Percentiles rank a stretch among this genome's conserved stretches.
These are phyloP conservation scores for Melanophora roralis DNA, from an alignment of 2,888 invertebrate species.

Conservation along the genomic window DNA sequence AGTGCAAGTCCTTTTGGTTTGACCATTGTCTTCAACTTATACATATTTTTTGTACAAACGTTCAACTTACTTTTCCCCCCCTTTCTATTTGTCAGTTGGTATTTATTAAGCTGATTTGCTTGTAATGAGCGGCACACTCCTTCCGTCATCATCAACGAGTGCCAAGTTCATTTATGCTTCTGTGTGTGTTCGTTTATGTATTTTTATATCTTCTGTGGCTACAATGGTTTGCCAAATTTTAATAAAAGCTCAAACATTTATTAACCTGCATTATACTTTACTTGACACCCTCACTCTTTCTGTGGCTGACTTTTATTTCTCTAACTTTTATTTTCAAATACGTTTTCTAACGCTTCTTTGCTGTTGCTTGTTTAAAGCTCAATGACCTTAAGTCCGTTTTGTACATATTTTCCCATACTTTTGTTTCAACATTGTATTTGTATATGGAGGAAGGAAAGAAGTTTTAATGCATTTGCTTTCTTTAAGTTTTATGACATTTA, in stretches of 20 bases:
- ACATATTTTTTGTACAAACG: no score
- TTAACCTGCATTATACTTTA: not conserved
- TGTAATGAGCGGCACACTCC: constrained; percentile 59
- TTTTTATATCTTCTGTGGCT: constrained; percentile 14
- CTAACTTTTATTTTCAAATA: not conserved
- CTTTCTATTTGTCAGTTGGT: not conserved
- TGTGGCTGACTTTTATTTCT: no score
- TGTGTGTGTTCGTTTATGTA: not conserved
- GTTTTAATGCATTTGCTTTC: not conserved
- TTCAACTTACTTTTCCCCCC: not conserved
- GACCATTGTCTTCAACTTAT: not conserved
- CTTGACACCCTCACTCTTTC: not conserved
- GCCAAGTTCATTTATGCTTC: constrained; percentile 36
- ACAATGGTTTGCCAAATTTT: constrained; percentile 48
- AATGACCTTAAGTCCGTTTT: constrained; percentile 50
- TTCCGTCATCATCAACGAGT: constrained; percentile 15
- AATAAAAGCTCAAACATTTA: not conserved
- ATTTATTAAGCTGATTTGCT: constrained; percentile 54
- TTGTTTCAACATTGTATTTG: not conserved
- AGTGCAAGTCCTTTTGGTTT: constrained; percentile 30
- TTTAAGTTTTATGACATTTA: constrained; percentile 44
- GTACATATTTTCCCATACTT: not conserved
- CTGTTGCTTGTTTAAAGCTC: constrained; percentile 22
- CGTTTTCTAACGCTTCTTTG: not conserved
- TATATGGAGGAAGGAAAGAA: not conserved